phyloP scores from a whole-genome alignment of 2,888 invertebrate genomes.

The Lucinisca nassula region DNA sequence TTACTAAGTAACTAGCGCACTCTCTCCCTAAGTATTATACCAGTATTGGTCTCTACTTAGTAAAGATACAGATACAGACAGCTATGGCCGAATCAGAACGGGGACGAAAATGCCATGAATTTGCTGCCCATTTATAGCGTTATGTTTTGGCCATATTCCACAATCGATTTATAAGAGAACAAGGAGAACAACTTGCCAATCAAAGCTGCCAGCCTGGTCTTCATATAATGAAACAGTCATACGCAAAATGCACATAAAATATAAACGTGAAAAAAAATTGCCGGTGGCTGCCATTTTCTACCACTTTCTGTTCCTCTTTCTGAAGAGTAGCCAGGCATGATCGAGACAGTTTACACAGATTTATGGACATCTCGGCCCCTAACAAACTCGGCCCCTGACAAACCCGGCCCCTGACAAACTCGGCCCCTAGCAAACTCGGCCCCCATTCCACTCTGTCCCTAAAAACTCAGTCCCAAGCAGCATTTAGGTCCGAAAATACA shows the following conservation, averaged over 20 bases:
- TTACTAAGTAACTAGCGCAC: background rate
- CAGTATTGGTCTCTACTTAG: too few species aligned
- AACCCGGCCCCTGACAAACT: too few species aligned
- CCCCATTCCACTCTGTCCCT: too few species aligned
- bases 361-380: too few species aligned
- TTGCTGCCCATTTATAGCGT: background rate
- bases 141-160: background rate
- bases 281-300: conserved; percentile 2
- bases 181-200: conserved; percentile 68
- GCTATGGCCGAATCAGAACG: too few species aligned
- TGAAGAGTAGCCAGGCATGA: too few species aligned
- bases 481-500: too few species aligned
- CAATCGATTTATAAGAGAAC: background rate
- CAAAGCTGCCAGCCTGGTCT: conserved; percentile 78
- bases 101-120: background rate
- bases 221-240: conserved; percentile 66
- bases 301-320: too few species aligned
- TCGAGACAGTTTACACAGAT: too few species aligned
- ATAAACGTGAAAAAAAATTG: background rate
- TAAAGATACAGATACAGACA: background rate
- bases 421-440: too few species aligned
- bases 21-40: background rate
- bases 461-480: too few species aligned
- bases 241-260: background rate
- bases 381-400: too few species aligned